phyloP scores from a whole-genome alignment of 1,140 invertebrate genomes.

The Meloidogyne exigua region DNA sequence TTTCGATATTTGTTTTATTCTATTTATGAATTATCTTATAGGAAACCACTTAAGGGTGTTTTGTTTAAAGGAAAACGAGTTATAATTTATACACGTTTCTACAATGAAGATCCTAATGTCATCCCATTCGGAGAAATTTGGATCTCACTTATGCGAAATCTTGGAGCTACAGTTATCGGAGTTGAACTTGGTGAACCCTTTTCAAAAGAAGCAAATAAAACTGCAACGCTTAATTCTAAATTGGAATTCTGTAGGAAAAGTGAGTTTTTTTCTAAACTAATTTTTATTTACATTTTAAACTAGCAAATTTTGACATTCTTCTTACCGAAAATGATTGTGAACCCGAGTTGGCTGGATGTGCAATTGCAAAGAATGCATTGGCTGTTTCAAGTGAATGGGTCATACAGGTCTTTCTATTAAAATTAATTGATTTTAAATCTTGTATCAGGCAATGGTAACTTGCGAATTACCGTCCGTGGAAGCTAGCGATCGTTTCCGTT shows the following conservation, averaged over 20 bases:
- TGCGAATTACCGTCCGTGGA: not conserved
- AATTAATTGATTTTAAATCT: not conserved
- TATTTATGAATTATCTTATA: conserved; percentile 26
- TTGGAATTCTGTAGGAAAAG: conserved; percentile 28
- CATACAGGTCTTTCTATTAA: conserved; percentile 43
- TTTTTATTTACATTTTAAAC: not conserved
- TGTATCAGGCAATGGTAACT: not conserved
- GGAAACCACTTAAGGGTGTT: conserved; percentile 39
- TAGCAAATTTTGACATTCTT: conserved; percentile 42
- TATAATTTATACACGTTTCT: conserved; percentile 30
- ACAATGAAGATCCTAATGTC: conserved; percentile 16
- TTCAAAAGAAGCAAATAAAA: not conserved
- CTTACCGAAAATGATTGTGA: conserved; percentile 44
- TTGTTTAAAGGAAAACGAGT: conserved; percentile 43
- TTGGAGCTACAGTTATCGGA: conserved; percentile 50
- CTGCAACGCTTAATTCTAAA: conserved; percentile 5
- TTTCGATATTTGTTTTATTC: not conserved
- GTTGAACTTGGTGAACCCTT: conserved; percentile 10
- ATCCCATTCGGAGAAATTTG: conserved; percentile 52
- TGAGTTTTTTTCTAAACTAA: not conserved
- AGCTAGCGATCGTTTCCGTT: not conserved
- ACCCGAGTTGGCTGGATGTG: conserved; percentile 33
- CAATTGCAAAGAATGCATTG: conserved; percentile 16
- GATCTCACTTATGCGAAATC: conserved; percentile 42
- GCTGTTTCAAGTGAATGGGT: conserved; percentile 57